A percentile compares a stretch with the other conserved stretches of the same genome.
Conservation (phyloP, 1,140 invertebrate genomes). For the Drosophila ambigua region DNA sequence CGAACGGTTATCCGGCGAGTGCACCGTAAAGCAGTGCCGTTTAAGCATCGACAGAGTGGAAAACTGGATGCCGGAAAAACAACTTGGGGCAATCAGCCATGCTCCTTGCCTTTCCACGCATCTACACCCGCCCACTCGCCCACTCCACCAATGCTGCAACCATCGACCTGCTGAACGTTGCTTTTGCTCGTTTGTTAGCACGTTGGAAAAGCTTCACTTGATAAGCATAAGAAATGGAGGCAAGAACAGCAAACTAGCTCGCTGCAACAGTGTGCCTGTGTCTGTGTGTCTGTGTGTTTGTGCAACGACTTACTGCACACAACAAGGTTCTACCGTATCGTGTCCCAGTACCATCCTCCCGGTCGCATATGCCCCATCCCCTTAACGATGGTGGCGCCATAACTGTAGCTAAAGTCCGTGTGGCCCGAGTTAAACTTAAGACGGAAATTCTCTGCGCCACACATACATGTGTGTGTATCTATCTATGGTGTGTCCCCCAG, state of each 20-base stretch:
- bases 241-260: slow-evolving; percentile 8
- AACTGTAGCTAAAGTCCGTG: slow-evolving; percentile 54
- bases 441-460: slow-evolving; percentile 45
- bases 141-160: neutral
- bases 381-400: slow-evolving; percentile 36
- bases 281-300: slow-evolving; percentile 7
- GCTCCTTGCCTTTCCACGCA: slow-evolving; percentile 5
- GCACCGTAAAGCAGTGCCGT: slow-evolving; percentile 10
- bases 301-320: slow-evolving; percentile 49
- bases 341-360: neutral
- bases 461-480: neutral
- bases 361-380: slow-evolving; percentile 5
- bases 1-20: slow-evolving; percentile 4
- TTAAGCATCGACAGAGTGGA: slow-evolving; percentile 88
- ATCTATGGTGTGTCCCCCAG: too few species aligned
- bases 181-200: slow-evolving; percentile 43
- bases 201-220: slow-evolving; percentile 47
- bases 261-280: slow-evolving; percentile 7
- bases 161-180: slow-evolving; percentile 9
- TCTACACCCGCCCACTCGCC: neutral
- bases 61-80: slow-evolving; percentile 53
- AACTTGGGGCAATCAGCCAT: slow-evolving; percentile 55
- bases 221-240: slow-evolving; percentile 61
- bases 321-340: slow-evolving; percentile 54
- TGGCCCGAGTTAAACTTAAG: slow-evolving; percentile 49